Conservation (phyloP, 2,797 vertebrate genomes). For the Pangasius mekongensis region DNA sequence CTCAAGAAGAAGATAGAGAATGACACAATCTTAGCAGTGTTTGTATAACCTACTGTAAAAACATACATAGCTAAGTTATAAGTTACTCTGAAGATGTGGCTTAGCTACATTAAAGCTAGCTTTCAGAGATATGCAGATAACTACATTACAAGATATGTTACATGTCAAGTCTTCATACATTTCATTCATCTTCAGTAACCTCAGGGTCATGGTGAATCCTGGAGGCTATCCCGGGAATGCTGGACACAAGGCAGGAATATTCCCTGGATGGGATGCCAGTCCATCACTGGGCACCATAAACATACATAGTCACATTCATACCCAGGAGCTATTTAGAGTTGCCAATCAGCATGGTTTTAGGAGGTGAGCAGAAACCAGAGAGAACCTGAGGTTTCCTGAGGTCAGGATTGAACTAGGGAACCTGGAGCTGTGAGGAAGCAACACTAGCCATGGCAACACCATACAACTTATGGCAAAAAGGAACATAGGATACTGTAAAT, state of each 20-base stretch:
- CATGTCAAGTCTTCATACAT: not conserved
- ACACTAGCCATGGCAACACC: not conserved
- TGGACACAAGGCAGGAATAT: not conserved
- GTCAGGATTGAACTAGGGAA: not conserved
- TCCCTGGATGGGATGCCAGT: not conserved
- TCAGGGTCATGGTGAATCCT: too few species aligned
- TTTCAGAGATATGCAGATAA: not conserved
- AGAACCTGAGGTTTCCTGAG: not conserved
- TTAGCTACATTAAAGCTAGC: not conserved
- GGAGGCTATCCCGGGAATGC: not conserved
- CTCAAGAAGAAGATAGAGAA: not conserved
- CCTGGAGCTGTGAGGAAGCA: not conserved
- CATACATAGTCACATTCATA: not conserved
- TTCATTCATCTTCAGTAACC: not conserved
- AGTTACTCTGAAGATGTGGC: not conserved
- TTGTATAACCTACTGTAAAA: not conserved
- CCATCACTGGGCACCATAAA: not conserved
- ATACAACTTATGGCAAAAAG: not conserved
- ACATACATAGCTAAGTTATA: not conserved
- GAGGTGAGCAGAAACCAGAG: not conserved
- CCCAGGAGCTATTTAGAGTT: not conserved
- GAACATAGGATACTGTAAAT: not conserved
- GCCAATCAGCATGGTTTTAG: not conserved
- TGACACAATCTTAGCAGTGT: not conserved
- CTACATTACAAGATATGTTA: not conserved